These are phyloP conservation scores for Pterobdella sp. DNA, from an alignment of 2,888 invertebrate species.

Conservation along the genomic window DNA sequence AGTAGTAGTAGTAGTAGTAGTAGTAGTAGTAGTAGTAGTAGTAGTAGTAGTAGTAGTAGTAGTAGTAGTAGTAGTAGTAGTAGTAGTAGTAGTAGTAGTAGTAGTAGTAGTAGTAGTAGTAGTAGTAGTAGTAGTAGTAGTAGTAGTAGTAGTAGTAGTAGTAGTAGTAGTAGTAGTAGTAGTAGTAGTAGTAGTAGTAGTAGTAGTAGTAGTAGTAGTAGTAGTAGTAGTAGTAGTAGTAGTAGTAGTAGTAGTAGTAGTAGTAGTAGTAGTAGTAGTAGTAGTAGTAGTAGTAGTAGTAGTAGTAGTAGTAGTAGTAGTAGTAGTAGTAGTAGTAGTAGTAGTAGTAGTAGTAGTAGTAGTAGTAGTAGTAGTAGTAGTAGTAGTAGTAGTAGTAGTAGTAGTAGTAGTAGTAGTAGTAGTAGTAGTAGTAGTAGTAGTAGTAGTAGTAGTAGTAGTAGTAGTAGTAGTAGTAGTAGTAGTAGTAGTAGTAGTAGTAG, in stretches of 20 bases:
- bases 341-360: conserved; percentile 31
- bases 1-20: too few species aligned
- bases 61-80: background rate
- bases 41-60: background rate
- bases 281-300: conserved; percentile 20
- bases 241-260: conserved; percentile 1
- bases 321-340: conserved; percentile 27
- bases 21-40: background rate
- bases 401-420: conserved; percentile 31
- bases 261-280: conserved; percentile 25
- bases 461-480: conserved; percentile 25
- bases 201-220: conserved; percentile 23
- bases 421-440: conserved; percentile 31
- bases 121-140: conserved; percentile 18
- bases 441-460: conserved; percentile 26
- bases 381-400: conserved; percentile 30
- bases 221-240: conserved; percentile 2
- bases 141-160: conserved; percentile 21
- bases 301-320: conserved; percentile 20
- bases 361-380: conserved; percentile 31
- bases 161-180: conserved; percentile 10
- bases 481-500: conserved; percentile 24
- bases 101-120: background rate
- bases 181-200: conserved; percentile 21
- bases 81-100: background rate